Percentiles rank a stretch among this genome's conserved stretches.
Evolutionary conservation across 2,113 vertebrate genomes (phyloP).

Genomic region (Pycnonotus jocosus): DNA sequence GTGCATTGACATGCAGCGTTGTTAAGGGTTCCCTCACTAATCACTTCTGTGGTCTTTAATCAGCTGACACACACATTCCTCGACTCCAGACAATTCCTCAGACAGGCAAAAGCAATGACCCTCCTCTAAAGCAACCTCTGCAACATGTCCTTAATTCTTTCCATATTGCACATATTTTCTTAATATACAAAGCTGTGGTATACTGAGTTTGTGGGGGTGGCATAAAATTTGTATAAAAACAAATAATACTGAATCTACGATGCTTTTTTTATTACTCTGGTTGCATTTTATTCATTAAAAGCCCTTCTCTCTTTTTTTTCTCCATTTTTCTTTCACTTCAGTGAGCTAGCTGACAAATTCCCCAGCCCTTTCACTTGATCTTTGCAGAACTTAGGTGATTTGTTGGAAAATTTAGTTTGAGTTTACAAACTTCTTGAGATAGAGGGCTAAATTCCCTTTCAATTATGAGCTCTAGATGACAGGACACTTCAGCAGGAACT

Average conservation of each 20-base stretch:
- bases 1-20: neutral
- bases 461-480: neutral
- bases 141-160: constrained; percentile 19
- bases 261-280: neutral
- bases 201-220: neutral
- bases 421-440: neutral
- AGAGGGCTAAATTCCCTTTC: neutral
- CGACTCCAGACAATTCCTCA: neutral
- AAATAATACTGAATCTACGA: neutral
- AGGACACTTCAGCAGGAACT: neutral
- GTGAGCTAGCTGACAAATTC: neutral
- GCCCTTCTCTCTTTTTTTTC: fast-evolving
- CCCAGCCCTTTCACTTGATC: neutral
- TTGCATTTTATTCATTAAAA: neutral
- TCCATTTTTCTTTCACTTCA: neutral
- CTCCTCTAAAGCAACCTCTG: neutral
- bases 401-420: neutral
- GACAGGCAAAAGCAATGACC: neutral
- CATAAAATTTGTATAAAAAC: constrained; percentile 6
- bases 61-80: constrained; percentile 37
- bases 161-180: constrained; percentile 27
- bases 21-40: neutral
- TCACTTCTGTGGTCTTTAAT: constrained; percentile 24
- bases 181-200: neutral
- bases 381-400: neutral